Percentiles rank a stretch among this genome's conserved stretches.
Evolutionary conservation across 2,797 vertebrate genomes (phyloP).

Genomic region (Mus spretus): DNA sequence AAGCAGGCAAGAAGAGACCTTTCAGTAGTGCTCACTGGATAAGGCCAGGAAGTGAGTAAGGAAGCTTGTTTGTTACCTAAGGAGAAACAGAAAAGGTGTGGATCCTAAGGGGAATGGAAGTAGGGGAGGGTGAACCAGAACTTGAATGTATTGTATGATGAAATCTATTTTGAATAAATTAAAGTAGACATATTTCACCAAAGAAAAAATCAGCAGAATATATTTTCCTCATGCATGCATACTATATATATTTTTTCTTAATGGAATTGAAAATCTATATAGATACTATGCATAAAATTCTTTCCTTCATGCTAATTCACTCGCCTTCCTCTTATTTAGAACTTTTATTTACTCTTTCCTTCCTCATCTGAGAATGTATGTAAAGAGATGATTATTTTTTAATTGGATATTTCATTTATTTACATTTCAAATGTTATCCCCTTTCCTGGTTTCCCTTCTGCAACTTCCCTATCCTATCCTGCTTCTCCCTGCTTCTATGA

Average conservation of each 20-base stretch:
- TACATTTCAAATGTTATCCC: too few species aligned
- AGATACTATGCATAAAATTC: too few species aligned
- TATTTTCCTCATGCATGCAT: neutral
- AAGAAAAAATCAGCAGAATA: neutral
- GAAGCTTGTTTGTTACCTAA: neutral
- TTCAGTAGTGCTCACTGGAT: fast-evolving
- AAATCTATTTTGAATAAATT: neutral
- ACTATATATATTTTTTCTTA: neutral
- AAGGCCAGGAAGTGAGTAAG: neutral
- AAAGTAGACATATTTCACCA: neutral
- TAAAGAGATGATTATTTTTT: neutral
- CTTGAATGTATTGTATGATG: neutral
- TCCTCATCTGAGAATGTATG: neutral
- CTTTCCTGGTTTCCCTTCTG: too few species aligned
- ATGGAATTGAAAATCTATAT: neutral
- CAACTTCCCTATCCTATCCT: too few species aligned
- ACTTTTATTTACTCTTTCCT: neutral
- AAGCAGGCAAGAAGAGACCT: fast-evolving
- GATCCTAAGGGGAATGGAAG: too few species aligned
- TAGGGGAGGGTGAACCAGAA: neutral
- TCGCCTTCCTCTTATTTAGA: neutral
- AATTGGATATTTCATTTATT: too few species aligned
- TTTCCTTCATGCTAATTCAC: neutral
- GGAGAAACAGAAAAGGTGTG: neutral
- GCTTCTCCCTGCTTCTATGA: too few species aligned